phyloP scores from a whole-genome alignment of 1,140 invertebrate genomes.

The Physella acuta region DNA sequence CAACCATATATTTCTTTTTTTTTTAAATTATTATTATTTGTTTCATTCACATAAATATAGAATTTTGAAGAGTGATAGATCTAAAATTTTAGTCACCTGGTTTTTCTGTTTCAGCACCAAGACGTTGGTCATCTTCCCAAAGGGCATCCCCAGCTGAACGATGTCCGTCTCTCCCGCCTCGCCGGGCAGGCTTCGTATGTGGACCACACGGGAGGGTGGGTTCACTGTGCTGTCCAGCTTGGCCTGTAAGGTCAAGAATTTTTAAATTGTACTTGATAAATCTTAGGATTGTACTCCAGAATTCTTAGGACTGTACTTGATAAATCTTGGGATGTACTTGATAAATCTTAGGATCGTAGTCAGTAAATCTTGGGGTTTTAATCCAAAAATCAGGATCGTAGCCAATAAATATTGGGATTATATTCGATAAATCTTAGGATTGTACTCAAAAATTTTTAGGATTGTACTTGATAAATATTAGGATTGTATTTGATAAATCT shows the following conservation, averaged over 20 bases:
- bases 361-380: neutral
- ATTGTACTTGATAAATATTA: neutral
- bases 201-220: conserved; percentile 87
- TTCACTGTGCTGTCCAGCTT: conserved; percentile 77
- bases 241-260: conserved; percentile 65
- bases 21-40: too few relatives aligned
- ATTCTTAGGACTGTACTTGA: neutral
- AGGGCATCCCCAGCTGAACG: conserved; percentile 92
- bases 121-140: conserved; percentile 94
- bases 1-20: too few relatives aligned
- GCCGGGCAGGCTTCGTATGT: conserved; percentile 96
- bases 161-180: conserved; percentile 96
- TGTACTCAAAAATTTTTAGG: neutral
- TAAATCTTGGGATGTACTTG: neutral
- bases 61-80: too few relatives aligned
- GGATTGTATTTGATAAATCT: neutral
- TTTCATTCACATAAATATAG: too few relatives aligned
- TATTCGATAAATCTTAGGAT: neutral
- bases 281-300: neutral
- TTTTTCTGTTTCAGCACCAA: conserved; percentile 95
- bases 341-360: neutral
- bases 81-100: conserved; percentile 70
- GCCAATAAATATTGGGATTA: neutral
- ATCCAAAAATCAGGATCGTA: neutral
- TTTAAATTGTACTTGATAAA: neutral